Conservation (phyloP, 2,113 vertebrate species). For the Geococcyx californianus region DNA sequence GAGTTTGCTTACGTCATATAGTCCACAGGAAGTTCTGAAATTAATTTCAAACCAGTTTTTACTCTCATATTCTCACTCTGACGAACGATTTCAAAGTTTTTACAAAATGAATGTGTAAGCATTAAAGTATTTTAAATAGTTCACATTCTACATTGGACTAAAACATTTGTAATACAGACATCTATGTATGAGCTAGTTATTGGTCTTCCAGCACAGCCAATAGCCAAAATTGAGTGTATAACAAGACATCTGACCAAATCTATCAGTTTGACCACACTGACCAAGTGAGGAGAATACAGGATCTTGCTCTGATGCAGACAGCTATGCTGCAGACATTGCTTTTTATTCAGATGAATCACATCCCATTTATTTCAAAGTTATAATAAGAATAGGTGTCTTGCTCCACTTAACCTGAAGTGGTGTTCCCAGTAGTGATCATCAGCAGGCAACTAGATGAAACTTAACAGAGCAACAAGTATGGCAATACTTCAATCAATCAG, state of each 20-base stretch:
- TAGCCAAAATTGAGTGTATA: background rate
- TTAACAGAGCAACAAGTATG: background rate
- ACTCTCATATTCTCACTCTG: background rate
- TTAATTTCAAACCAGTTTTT: background rate
- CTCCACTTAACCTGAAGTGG: background rate
- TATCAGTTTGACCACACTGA: background rate
- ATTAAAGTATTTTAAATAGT: background rate
- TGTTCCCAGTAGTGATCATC: background rate
- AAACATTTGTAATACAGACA: background rate
- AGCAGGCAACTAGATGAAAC: background rate
- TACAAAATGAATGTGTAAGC: background rate
- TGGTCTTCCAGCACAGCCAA: background rate
- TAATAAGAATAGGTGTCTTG: background rate
- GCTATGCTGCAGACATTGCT: background rate
- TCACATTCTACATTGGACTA: background rate
- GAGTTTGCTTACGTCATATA: background rate
- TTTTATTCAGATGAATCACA: background rate
- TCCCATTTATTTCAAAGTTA: background rate
- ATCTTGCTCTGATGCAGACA: background rate
- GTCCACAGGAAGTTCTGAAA: background rate
- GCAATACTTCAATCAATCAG: background rate
- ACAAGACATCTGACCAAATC: background rate
- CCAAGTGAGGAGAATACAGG: background rate
- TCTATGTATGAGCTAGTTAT: background rate
- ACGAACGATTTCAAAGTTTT: background rate